Evolutionary conservation across 2,888 invertebrate genomes (phyloP).

Genomic region (Trissolcus japonicus): DNA sequence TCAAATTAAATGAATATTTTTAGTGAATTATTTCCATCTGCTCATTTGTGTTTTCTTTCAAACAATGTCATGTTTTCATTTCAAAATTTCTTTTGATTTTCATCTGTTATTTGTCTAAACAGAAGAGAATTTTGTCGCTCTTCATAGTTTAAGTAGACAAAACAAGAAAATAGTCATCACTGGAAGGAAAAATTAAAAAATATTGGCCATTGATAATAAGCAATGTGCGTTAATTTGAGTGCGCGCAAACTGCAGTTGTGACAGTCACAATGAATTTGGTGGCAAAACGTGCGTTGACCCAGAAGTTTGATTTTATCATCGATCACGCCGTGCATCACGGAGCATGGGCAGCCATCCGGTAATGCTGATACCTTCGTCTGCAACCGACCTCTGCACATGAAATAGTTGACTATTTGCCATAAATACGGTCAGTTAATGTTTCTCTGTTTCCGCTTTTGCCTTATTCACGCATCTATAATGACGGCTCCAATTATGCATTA

Average conservation of each 20-base stretch:
- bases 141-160: background rate
- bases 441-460: constrained; percentile 46
- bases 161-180: background rate
- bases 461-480: constrained; percentile 50
- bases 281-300: constrained; percentile 52
- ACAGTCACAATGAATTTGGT: constrained; percentile 47
- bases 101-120: too few species aligned
- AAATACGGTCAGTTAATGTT: constrained; percentile 53
- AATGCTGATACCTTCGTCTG: constrained; percentile 55
- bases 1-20: too few species aligned
- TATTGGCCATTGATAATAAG: constrained; percentile 11
- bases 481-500: constrained; percentile 48
- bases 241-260: constrained; percentile 26
- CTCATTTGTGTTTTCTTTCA: too few species aligned
- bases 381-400: constrained; percentile 41
- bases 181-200: background rate
- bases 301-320: constrained; percentile 56
- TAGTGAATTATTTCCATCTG: too few species aligned
- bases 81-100: too few species aligned
- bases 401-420: constrained; percentile 43
- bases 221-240: constrained; percentile 37
- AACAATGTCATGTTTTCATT: too few species aligned
- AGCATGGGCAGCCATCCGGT: constrained; percentile 57
- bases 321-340: constrained; percentile 49
- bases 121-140: too few species aligned